Evolutionary conservation across 2,888 invertebrate genomes (phyloP).

Genomic region (Euzetes globulus): DNA sequence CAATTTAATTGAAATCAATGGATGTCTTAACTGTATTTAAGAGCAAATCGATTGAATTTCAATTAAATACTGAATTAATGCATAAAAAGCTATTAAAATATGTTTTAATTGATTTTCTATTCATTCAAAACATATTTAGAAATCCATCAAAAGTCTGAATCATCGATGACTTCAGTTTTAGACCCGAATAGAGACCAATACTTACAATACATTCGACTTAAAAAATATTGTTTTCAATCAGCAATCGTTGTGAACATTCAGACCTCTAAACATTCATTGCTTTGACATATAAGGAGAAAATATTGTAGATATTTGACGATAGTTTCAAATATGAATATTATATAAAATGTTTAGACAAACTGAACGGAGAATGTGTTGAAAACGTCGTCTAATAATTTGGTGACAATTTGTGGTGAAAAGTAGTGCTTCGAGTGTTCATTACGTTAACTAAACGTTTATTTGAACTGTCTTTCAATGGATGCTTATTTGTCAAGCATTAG

Average conservation of each 20-base stretch:
- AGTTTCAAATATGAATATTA: background rate
- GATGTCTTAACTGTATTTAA: background rate
- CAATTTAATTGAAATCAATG: slow-evolving; percentile 49
- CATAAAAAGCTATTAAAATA: background rate
- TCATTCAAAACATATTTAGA: background rate
- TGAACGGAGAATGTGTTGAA: background rate
- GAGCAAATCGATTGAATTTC: background rate
- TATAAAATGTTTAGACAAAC: background rate
- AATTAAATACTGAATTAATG: background rate
- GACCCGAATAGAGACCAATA: background rate
- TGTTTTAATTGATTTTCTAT: background rate
- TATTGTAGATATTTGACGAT: background rate
- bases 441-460: background rate
- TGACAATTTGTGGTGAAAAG: background rate
- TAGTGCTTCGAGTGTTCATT: background rate
- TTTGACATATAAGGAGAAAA: background rate
- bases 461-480: background rate
- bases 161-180: too few species aligned
- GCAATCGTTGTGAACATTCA: background rate
- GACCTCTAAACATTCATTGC: background rate
- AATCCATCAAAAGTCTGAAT: background rate
- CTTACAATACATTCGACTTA: background rate
- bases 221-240: background rate
- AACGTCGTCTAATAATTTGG: background rate
- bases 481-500: background rate